Evolutionary conservation across 2,113 vertebrate genomes (phyloP).

Genomic region (Bubo bubo): DNA sequence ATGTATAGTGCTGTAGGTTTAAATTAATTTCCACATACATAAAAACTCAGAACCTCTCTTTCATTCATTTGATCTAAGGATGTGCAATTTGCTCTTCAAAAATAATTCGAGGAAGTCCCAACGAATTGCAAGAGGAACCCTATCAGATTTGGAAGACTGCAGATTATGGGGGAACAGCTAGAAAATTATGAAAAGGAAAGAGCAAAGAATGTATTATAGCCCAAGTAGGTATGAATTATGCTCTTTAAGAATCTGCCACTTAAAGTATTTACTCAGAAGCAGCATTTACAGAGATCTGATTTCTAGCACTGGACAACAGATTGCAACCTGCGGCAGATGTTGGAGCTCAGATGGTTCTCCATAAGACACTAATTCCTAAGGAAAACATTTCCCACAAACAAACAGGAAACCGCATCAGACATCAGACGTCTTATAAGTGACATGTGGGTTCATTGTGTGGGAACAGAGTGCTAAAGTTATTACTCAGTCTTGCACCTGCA

Average conservation of each 20-base stretch:
- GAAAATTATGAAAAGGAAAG: neutral
- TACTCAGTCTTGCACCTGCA: neutral
- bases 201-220: neutral
- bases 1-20: neutral
- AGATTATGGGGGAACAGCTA: neutral
- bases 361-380: neutral
- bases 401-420: neutral
- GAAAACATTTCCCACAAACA: constrained; percentile 17
- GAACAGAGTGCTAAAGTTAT: neutral
- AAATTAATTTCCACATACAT: neutral
- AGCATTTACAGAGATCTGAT: neutral
- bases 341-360: neutral
- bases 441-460: neutral
- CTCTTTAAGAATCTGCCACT: neutral
- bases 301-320: neutral
- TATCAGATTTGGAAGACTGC: neutral
- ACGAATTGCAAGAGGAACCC: neutral
- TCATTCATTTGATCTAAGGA: neutral
- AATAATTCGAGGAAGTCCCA: neutral
- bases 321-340: neutral
- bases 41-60: neutral
- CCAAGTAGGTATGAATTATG: neutral
- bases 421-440: neutral
- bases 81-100: neutral
- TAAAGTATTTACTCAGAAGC: neutral